A percentile compares a stretch with the other conserved stretches of the same genome.
Evolutionary conservation across 2,888 invertebrate species (phyloP).

Genomic region (Hirtodrosophila histrioides): DNA sequence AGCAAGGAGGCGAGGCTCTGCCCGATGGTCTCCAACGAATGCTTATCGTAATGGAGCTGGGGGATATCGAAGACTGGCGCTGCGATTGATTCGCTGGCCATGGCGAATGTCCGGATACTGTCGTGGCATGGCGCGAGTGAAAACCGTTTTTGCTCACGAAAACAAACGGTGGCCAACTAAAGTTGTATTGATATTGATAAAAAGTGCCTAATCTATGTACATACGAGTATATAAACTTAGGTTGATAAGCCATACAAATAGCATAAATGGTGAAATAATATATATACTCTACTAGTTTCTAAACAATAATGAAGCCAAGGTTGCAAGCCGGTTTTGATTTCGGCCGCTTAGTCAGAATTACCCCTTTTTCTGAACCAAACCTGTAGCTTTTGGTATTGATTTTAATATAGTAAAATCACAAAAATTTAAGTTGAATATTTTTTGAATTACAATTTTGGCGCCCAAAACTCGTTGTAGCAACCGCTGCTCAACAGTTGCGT

Average conservation of each 20-base stretch:
- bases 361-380: too few relatives aligned
- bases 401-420: too few relatives aligned
- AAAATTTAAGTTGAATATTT: background rate
- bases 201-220: constrained; percentile 32
- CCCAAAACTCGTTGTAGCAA: background rate
- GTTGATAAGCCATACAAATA: constrained; percentile 8
- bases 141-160: constrained; percentile 6
- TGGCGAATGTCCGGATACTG: constrained; percentile 43
- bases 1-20: constrained; percentile 62
- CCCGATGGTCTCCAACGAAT: constrained; percentile 55
- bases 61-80: background rate
- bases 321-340: too few relatives aligned
- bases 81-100: constrained; percentile 30
- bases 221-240: background rate
- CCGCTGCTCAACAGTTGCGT: constrained; percentile 26
- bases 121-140: constrained; percentile 10
- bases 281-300: background rate
- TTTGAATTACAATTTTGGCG: background rate
- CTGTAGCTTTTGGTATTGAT: too few relatives aligned
- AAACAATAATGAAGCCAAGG: background rate
- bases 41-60: constrained; percentile 39
- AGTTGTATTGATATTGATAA: constrained; percentile 38
- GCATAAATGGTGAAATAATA: background rate
- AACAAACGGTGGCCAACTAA: constrained; percentile 14
- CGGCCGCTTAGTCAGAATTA: too few relatives aligned